Conservation (phyloP, 1,140 invertebrate species). For the Brachionus angularis region DNA sequence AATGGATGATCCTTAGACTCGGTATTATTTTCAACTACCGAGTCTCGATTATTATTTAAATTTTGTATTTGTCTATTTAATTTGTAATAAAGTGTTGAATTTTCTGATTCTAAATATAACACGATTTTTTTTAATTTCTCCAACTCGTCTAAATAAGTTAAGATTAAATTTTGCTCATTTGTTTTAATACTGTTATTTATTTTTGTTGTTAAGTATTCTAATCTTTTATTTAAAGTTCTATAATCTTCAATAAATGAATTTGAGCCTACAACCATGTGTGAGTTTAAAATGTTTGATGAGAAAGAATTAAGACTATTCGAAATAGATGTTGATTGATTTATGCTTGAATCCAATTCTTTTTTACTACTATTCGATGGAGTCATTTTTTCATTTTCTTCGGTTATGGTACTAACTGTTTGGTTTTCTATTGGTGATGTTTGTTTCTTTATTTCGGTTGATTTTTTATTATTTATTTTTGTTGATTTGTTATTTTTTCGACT, state of each 20-base stretch:
- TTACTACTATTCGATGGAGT: no score
- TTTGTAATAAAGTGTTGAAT: neutral
- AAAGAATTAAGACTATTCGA: no score
- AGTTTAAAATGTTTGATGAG: no score
- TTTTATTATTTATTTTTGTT: neutral
- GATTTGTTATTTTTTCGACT: neutral
- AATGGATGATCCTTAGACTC: neutral
- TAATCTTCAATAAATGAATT: no score
- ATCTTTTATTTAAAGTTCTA: no score
- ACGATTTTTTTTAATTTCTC: conserved; percentile 6
- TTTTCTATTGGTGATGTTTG: no score
- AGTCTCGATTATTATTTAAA: conserved; percentile 20
- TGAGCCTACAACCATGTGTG: no score
- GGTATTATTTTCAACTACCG: conserved; percentile 30
- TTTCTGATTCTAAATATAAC: neutral
- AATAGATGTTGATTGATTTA: no score
- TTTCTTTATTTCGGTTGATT: neutral
- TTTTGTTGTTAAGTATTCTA: neutral
- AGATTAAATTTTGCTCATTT: neutral
- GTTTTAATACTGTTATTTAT: neutral
- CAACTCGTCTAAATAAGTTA: neutral
- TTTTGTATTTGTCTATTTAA: conserved; percentile 4
- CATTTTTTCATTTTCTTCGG: no score
- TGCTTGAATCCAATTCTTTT: no score
- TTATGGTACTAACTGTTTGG: no score